Conservation (phyloP, 92 coral and sea anemone genomes). For the Heliopora coerulea region DNA sequence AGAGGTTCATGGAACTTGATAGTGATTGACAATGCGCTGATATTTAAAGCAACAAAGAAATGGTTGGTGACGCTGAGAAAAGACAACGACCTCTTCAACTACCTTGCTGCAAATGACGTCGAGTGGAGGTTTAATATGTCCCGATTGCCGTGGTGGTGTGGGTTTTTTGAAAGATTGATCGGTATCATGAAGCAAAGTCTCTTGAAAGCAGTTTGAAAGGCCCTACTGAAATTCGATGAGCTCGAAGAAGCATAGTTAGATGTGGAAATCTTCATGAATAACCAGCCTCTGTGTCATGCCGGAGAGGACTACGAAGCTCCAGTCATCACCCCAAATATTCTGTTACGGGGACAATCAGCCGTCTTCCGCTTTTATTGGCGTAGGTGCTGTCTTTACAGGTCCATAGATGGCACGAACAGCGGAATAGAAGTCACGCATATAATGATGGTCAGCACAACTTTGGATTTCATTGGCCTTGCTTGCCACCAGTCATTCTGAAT, state of each 20-base stretch:
- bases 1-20: conserved; percentile 32
- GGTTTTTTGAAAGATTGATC: conserved; percentile 36
- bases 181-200: conserved; percentile 46
- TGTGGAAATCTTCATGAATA: conserved; percentile 22
- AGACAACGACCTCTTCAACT: conserved; percentile 31
- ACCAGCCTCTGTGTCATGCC: neutral
- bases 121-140: conserved; percentile 47
- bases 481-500: too few relatives aligned
- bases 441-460: too few relatives aligned
- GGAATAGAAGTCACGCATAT: too few relatives aligned
- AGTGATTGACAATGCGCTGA: conserved; percentile 41
- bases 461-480: too few relatives aligned
- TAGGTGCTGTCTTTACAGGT: too few relatives aligned
- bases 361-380: too few relatives aligned
- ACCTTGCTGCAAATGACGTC: conserved; percentile 26
- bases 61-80: conserved; percentile 35
- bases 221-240: neutral
- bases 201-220: conserved; percentile 4
- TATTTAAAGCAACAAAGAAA: conserved; percentile 41
- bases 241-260: conserved; percentile 8
- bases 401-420: too few relatives aligned
- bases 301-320: conserved; percentile 3
- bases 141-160: conserved; percentile 50
- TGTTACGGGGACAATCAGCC: neutral
- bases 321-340: neutral